Conservation (phyloP, 2,888 invertebrate species). For the Punctoribates punctum region DNA sequence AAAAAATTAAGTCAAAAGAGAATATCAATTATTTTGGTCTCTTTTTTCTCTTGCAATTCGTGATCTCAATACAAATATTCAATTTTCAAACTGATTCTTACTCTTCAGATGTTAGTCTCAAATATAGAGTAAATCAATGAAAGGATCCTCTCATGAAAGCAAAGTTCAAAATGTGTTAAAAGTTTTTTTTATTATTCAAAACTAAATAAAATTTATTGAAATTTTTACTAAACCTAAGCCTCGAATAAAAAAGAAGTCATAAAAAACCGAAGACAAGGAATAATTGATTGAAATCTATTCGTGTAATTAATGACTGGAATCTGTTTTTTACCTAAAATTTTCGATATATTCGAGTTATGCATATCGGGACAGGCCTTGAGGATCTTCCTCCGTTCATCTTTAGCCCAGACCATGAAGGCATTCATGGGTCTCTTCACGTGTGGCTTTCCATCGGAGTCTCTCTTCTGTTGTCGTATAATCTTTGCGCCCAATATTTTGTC, state of each 20-base stretch:
- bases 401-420: constrained; percentile 91
- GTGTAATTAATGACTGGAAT: neutral
- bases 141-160: no score
- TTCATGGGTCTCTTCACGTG: constrained; percentile 99
- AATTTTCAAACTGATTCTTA: neutral
- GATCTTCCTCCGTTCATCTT: constrained; percentile 96
- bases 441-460: constrained; percentile 72
- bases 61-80: constrained; percentile 14
- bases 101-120: no score
- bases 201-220: neutral
- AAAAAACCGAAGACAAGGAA: neutral
- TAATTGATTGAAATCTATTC: neutral
- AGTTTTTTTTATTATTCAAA: no score
- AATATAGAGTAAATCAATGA: no score
- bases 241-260: neutral
- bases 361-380: constrained; percentile 98
- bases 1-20: neutral
- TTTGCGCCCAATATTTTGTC: constrained; percentile 64
- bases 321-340: constrained; percentile 72
- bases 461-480: constrained; percentile 78
- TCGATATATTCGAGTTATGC: constrained; percentile 99
- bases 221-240: neutral
- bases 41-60: neutral
- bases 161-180: no score
- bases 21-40: constrained; percentile 9